Evolutionary conservation across 2,888 invertebrate species (phyloP).

Genomic region (Sclerodermus sp.): DNA sequence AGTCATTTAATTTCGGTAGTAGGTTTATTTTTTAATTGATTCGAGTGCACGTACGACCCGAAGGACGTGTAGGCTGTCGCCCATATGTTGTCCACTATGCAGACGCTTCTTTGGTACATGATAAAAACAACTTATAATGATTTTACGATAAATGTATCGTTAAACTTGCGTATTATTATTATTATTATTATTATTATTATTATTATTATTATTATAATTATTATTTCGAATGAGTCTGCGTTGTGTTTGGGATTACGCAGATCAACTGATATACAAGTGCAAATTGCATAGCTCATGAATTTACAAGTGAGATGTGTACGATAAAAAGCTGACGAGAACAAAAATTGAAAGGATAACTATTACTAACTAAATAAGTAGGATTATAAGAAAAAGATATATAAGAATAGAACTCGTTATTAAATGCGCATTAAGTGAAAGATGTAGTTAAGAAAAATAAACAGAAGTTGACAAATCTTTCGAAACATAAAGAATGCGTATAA

Average conservation of each 20-base stretch:
- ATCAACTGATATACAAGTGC: constrained; percentile 27
- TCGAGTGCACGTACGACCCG: background rate
- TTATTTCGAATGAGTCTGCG: constrained; percentile 53
- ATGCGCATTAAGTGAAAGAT: too few relatives aligned
- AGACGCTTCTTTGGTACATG: constrained; percentile 51
- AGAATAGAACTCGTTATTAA: too few relatives aligned
- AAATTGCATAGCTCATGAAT: constrained; percentile 16
- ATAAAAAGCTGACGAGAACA: too few relatives aligned
- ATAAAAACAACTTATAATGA: constrained; percentile 45
- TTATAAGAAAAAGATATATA: too few relatives aligned
- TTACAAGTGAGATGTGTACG: too few relatives aligned
- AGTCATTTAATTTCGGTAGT: background rate
- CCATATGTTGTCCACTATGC: constrained; percentile 35
- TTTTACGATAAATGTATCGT: constrained; percentile 49
- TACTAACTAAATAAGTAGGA: too few relatives aligned
- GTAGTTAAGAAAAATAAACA: too few relatives aligned
- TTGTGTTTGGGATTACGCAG: constrained; percentile 33
- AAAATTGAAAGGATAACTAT: too few relatives aligned
- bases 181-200: too few relatives aligned
- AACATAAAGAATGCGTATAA: constrained; percentile 2
- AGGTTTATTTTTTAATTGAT: background rate
- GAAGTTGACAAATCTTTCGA: too few relatives aligned
- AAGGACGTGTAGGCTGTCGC: background rate
- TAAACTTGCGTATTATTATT: too few relatives aligned
- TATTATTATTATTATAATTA: too few relatives aligned